phyloP scores from a whole-genome alignment of 2,113 vertebrate genomes.

The Chamaetylas fuelleborni region DNA sequence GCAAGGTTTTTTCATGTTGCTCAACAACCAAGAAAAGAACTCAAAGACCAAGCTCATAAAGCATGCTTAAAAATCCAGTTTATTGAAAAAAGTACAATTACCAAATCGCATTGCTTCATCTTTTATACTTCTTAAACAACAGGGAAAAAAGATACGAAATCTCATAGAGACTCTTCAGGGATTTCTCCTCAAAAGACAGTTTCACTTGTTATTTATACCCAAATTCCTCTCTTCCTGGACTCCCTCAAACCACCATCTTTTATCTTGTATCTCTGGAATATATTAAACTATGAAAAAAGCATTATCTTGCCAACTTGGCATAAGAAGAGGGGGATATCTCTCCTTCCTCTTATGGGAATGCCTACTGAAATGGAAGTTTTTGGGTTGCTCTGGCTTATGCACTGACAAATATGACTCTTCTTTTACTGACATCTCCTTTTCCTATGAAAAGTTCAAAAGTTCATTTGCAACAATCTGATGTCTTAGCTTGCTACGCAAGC shows the following conservation, averaged over 20 bases:
- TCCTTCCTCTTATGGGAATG: neutral
- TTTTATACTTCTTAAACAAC: neutral
- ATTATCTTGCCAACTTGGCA: neutral
- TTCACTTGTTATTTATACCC: neutral
- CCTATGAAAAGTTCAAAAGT: slow-evolving; percentile 13
- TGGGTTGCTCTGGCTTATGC: neutral
- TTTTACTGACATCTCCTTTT: neutral
- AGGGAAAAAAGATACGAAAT: neutral
- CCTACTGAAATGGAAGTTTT: neutral
- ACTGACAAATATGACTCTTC: neutral
- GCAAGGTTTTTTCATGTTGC: neutral
- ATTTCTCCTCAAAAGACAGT: neutral
- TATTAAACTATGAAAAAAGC: neutral
- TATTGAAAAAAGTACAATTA: neutral
- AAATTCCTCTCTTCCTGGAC: neutral
- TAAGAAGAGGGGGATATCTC: neutral
- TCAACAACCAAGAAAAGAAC: neutral
- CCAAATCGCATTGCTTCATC: neutral
- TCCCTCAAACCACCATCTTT: neutral
- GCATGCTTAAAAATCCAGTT: neutral
- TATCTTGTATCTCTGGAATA: neutral
- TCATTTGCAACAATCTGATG: neutral
- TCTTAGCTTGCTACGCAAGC: neutral
- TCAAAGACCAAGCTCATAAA: neutral
- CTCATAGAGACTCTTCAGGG: neutral